These are phyloP conservation scores for Periplaneta americana DNA, from an alignment of 1,140 invertebrate species.

Conservation along the genomic window DNA sequence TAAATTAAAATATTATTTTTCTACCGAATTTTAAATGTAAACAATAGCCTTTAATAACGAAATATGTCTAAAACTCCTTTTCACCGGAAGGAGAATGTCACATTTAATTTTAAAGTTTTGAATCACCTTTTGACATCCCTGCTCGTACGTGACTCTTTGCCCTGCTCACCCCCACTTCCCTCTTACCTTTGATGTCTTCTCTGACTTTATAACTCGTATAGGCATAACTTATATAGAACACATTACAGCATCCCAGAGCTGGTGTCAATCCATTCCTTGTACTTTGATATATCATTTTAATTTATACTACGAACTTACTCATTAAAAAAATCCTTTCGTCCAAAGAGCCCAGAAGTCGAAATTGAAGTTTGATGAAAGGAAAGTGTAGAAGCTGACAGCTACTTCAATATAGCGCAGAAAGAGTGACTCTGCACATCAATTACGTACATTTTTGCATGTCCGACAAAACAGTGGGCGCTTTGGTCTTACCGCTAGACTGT, in stretches of 20 bases:
- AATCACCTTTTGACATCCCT: background rate
- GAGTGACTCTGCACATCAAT: too few species aligned
- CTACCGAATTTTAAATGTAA: too few species aligned
- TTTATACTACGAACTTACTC: background rate
- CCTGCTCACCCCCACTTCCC: background rate
- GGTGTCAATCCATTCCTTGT: background rate
- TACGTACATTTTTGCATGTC: too few species aligned
- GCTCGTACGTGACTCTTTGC: background rate
- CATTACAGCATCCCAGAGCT: background rate
- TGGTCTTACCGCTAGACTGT: too few species aligned
- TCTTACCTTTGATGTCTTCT: background rate
- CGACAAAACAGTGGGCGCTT: too few species aligned
- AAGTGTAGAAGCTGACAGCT: background rate
- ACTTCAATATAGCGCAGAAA: background rate
- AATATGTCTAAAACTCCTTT: too few species aligned
- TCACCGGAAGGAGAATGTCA: too few species aligned
- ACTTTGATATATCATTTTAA: background rate
- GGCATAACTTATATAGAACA: background rate
- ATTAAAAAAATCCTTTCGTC: background rate
- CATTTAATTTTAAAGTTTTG: background rate
- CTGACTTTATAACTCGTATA: background rate
- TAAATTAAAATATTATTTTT: too few species aligned
- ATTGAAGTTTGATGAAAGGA: background rate
- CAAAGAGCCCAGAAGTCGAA: background rate
- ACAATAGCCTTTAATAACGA: too few species aligned